These are phyloP conservation scores for Ctenopoma kingsleyae DNA, from an alignment of 2,797 vertebrate genomes.

Conservation along the genomic window DNA sequence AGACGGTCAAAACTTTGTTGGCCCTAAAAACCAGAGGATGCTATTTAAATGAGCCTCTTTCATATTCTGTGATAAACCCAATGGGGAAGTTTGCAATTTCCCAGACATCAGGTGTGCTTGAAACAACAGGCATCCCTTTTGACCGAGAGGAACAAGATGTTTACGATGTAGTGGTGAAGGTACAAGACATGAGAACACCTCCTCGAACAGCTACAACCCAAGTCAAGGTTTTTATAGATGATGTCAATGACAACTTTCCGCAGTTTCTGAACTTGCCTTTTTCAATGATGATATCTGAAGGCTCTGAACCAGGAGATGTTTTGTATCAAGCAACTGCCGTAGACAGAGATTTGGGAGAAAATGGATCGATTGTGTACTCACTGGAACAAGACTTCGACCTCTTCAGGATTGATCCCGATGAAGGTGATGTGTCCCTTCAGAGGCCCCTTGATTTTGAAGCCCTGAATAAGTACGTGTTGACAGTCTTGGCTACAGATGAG, in stretches of 20 bases:
- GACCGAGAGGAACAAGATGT: constrained; percentile 89
- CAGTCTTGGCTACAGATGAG: constrained; percentile 88
- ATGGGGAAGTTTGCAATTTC: constrained; percentile 87
- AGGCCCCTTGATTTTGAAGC: constrained; percentile 93
- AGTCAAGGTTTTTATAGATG: constrained; percentile 91
- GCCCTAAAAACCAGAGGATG: constrained; percentile 87
- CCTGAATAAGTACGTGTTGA: constrained; percentile 91
- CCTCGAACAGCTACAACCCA: constrained; percentile 87
- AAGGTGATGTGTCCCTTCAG: constrained; percentile 93
- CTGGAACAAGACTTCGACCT: constrained; percentile 91
- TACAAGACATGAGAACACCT: constrained; percentile 88
- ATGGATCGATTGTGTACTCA: constrained; percentile 87
- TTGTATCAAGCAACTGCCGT: constrained; percentile 92
- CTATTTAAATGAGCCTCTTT: constrained; percentile 91
- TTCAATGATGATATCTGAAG: constrained; percentile 90
- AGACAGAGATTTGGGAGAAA: constrained; percentile 91
- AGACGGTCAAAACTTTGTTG: constrained; percentile 81
- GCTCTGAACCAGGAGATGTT: constrained; percentile 93
- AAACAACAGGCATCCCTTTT: constrained; percentile 90
- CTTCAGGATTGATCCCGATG: constrained; percentile 92
- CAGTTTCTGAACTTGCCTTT: constrained; percentile 92
- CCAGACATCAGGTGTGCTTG: constrained; percentile 89
- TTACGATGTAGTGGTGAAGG: constrained; percentile 89
- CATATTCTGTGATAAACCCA: constrained; percentile 89
- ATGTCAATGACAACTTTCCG: constrained; percentile 93